Conservation (phyloP, 2,113 vertebrate species). For the Cryptomyrus ogoouensis region DNA sequence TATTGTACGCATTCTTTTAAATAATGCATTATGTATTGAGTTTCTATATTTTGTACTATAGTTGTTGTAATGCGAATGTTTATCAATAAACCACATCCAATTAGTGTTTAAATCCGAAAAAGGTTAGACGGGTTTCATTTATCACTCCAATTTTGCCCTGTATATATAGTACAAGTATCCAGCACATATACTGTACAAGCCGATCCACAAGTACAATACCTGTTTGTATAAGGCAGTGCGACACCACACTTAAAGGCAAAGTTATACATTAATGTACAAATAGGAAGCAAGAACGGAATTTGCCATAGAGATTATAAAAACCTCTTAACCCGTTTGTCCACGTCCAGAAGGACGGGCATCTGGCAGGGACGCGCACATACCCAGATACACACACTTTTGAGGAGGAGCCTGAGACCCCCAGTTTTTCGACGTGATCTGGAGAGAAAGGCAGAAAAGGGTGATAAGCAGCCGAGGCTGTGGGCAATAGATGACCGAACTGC, state of each 20-base stretch:
- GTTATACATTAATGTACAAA: background rate
- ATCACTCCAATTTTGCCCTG: background rate
- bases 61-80: background rate
- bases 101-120: background rate
- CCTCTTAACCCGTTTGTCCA: background rate
- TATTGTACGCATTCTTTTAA: background rate
- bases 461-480: slow-evolving; percentile 23
- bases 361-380: background rate
- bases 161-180: background rate
- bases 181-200: background rate
- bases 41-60: background rate
- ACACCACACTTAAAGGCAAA: background rate
- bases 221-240: background rate
- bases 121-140: background rate
- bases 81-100: background rate
- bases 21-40: background rate
- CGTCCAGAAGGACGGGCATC: background rate
- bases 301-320: background rate
- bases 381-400: slow-evolving; percentile 37
- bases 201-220: background rate
- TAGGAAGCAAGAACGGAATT: background rate
- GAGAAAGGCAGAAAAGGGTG: slow-evolving; percentile 33
- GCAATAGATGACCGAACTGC: background rate
- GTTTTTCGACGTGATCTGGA: slow-evolving; percentile 36
- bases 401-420: slow-evolving; percentile 53